Evolutionary conservation across 2,888 invertebrate species (phyloP).

Genomic region (Scelioninae gen. 2): DNA sequence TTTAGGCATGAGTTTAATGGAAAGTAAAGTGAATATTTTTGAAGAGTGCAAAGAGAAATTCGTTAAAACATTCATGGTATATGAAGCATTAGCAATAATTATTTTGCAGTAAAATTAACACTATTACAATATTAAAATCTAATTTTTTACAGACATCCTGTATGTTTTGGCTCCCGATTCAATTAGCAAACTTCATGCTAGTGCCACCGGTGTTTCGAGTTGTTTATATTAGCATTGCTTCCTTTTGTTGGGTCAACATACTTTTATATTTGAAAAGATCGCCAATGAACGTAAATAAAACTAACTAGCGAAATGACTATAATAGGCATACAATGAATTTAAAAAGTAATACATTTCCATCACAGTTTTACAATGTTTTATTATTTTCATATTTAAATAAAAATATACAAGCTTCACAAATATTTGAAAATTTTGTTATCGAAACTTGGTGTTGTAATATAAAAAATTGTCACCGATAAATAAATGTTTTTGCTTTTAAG

Average conservation of each 20-base stretch:
- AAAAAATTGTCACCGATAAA: neutral
- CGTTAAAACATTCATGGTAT: slow-evolving; percentile 78
- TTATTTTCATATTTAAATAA: slow-evolving; percentile 40
- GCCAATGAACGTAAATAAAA: slow-evolving; percentile 52
- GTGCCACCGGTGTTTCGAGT: slow-evolving; percentile 85
- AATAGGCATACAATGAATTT: neutral
- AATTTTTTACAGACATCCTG: slow-evolving; percentile 82
- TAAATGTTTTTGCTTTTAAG: neutral
- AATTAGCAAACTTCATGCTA: slow-evolving; percentile 85
- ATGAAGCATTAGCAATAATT: neutral
- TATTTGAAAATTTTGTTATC: slow-evolving; percentile 2
- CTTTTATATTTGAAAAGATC: slow-evolving; percentile 84
- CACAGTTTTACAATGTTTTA: slow-evolving; percentile 33
- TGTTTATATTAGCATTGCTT: slow-evolving; percentile 85
- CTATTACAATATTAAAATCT: neutral
- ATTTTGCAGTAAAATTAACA: neutral
- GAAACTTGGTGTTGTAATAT: neutral
- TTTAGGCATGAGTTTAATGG: slow-evolving; percentile 85
- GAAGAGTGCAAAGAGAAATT: slow-evolving; percentile 85
- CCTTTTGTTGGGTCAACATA: slow-evolving; percentile 90
- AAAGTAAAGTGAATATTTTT: slow-evolving; percentile 82
- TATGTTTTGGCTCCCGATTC: slow-evolving; percentile 89
- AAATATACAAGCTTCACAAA: slow-evolving; percentile 30
- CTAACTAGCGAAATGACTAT: neutral
- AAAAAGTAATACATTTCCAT: too few species aligned